phyloP scores from a whole-genome alignment of 1,140 invertebrate species.

The Eulimnadia texana region DNA sequence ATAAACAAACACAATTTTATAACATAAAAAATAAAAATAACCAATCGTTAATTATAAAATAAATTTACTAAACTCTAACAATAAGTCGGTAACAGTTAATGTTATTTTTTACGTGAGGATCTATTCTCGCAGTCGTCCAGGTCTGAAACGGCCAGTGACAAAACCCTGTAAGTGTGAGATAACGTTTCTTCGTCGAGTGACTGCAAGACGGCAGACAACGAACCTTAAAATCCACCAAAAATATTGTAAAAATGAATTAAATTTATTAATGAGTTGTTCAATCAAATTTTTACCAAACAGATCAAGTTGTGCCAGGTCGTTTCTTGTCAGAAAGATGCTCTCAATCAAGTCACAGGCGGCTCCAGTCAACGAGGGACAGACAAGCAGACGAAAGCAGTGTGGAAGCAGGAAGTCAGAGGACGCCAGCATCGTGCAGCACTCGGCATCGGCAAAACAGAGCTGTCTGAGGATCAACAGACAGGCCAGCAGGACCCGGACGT shows the following conservation, averaged over 20 bases:
- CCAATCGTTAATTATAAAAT: neutral
- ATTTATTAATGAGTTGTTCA: too few species aligned
- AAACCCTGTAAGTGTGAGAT: slow-evolving; percentile 5
- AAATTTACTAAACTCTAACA: too few species aligned
- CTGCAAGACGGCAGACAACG: slow-evolving; percentile 1
- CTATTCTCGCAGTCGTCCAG: slow-evolving; percentile 14
- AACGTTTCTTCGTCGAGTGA: slow-evolving; percentile 11
- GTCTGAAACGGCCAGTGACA: slow-evolving; percentile 11
- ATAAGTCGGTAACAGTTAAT: too few species aligned
- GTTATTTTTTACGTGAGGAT: slow-evolving; percentile 13
- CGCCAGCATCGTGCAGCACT: slow-evolving; percentile 7
- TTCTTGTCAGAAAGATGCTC: slow-evolving; percentile 10
- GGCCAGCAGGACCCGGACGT: slow-evolving; percentile 8
- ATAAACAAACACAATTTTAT: too few species aligned
- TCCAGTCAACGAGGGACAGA: slow-evolving; percentile 1
- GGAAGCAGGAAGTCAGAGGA: slow-evolving; percentile 9
- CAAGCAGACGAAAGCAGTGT: slow-evolving; percentile 12
- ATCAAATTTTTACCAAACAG: neutral
- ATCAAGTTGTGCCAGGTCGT: slow-evolving; percentile 9
- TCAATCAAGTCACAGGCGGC: slow-evolving; percentile 14
- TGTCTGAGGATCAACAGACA: slow-evolving; percentile 7
- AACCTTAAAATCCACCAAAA: neutral
- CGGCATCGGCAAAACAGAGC: slow-evolving; percentile 8
- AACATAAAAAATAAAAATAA: too few species aligned
- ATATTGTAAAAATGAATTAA: too few species aligned